Base-by-base conservation (phyloP, 2,797 vertebrate genomes). In the Semaprochilodus insignis region DNA sequence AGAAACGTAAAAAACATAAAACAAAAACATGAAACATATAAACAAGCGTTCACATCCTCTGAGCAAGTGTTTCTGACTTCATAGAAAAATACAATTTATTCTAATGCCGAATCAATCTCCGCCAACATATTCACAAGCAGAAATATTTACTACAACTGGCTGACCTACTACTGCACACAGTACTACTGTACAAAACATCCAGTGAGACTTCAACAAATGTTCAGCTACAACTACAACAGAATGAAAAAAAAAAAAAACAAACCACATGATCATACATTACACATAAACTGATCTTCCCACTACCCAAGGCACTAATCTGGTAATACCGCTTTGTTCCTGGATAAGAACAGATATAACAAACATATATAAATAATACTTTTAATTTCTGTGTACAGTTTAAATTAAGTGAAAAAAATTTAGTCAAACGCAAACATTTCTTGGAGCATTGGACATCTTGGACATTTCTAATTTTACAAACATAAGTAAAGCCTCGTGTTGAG, bases 111-210 rank as follows among this genome's bases (percentile, higher is more conserved):
- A 88, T 90, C 74, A 81, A 80, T 87, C 89, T 55, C 79, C 89
- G 90, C 90, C 93, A 93, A 90, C 88, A 89, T 95, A 95, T 94
- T 91, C 95, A 95, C 93, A 95, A 78, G 93, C 86, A 90, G 92
- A 85, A 94, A 92, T 94, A 94, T 94, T 92, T 93, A 90, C 93
- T 88, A 87, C 81, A 83, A 91, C 81, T 93, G 93, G 91, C 92
- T 89, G 84, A 77, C 81, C 57, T 81, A 82, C 81, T 84, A 82
- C 71, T 85, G 60, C 13, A 75, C 73, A 78, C 80, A 78, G 83
- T 72, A 80, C 79, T 76, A 63, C 77, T 78, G 65, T 66, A 62
- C 87, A 88, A 88, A 91, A 86, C 91, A 90, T 92, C 91, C 91
- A 94, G 92, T 92, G 91, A 93, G 90, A 90, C 82, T 78, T 90